Conservation (phyloP, 2,113 vertebrate species). For the Nansenia antarctica region DNA sequence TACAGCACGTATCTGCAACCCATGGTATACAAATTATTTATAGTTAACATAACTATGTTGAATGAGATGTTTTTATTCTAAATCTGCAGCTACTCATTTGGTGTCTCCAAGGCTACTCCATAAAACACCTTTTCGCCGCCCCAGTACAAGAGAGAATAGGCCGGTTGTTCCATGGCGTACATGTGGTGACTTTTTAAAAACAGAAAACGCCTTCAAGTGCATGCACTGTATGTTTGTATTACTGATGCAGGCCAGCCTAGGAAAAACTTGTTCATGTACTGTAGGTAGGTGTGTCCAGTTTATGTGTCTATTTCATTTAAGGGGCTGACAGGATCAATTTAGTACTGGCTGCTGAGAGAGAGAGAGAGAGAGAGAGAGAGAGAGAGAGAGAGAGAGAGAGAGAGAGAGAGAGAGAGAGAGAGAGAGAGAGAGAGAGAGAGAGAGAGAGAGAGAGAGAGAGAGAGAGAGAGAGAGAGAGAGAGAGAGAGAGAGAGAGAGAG, state of each 20-base stretch:
- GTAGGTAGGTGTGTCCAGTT: constrained; percentile 65
- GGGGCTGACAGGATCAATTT: constrained; percentile 27
- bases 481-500: too few relatives aligned
- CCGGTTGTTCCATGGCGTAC: constrained; percentile 40
- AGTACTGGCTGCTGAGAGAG: constrained; percentile 3
- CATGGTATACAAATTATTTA: background rate
- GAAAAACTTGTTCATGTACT: constrained; percentile 73
- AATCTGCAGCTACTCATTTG: background rate
- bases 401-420: too few relatives aligned
- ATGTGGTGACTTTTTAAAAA: constrained; percentile 41
- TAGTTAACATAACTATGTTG: background rate
- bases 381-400: too few relatives aligned
- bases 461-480: background rate
- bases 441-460: background rate
- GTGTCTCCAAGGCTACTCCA: background rate
- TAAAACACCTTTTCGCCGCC: background rate
- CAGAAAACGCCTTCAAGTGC: constrained; percentile 59
- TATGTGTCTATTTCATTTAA: constrained; percentile 29
- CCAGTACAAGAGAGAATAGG: constrained; percentile 5
- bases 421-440: constrained; percentile 6
- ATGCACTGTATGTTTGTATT: constrained; percentile 67
- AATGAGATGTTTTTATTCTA: constrained; percentile 12
- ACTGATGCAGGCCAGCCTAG: constrained; percentile 62
- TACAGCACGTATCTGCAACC: too few relatives aligned
- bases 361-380: too few relatives aligned